Conservation (phyloP, 2,888 invertebrate genomes). For the Lissocephala sabroskyi region DNA sequence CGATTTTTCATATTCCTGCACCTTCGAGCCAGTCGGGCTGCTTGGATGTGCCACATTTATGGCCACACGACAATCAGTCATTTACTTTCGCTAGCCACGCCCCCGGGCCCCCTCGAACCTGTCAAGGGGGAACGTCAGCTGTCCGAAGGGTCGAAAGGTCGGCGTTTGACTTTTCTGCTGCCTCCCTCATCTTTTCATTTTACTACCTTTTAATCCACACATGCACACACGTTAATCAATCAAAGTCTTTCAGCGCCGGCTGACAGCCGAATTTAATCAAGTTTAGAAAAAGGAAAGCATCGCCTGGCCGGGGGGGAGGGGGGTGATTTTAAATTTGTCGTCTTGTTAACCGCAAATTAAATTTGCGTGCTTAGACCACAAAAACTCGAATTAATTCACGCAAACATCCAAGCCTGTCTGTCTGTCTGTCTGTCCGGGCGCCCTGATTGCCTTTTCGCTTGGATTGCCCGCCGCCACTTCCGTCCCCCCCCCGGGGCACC, state of each 20-base stretch:
- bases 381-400: slow-evolving; percentile 36
- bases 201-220: background rate
- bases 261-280: slow-evolving; percentile 15
- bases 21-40: background rate
- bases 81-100: slow-evolving; percentile 9
- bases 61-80: slow-evolving; percentile 33
- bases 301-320: no score
- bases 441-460: no score
- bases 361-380: slow-evolving; percentile 37
- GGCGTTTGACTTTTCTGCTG: background rate
- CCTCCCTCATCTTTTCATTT: background rate
- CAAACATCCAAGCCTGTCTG: slow-evolving; percentile 41
- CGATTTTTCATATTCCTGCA: slow-evolving; percentile 61
- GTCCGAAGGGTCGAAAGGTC: no score
- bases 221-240: slow-evolving; percentile 28
- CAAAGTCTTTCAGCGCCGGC: slow-evolving; percentile 27
- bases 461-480: no score
- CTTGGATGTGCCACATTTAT: background rate
- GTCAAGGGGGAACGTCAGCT: background rate
- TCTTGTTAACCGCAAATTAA: slow-evolving; percentile 34
- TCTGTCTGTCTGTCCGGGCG: no score
- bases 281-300: no score
- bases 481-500: slow-evolving; percentile 2
- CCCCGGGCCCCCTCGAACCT: no score
- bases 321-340: background rate